Evolutionary conservation across 1,140 invertebrate species (phyloP), one percentile per base, ranked within the genome.

Genomic region (Stegodyphus mimosarum): DNA sequence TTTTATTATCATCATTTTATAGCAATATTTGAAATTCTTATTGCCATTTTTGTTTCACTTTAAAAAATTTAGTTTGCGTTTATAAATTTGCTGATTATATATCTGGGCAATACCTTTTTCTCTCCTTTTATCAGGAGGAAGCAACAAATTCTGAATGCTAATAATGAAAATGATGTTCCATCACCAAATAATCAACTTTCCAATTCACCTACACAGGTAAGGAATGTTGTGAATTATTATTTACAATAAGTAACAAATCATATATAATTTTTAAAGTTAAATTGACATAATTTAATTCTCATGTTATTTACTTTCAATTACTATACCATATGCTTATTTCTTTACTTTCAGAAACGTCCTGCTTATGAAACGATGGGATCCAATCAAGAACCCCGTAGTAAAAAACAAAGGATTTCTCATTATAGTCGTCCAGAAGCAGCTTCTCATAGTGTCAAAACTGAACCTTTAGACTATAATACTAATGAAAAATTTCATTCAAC

Each of bases 71-170:
- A 33, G 33, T 33, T 33, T 33, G 33, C 33, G 3, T 33, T 1
- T 33, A 33, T 33, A 33, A 33, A 3, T 33, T 33, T 33, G 33
- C 33, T 33, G 33, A 33, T 1, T 33, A 33, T 33, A 3, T 33
- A 33, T 33, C 3, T 33, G 33, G 3, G 33, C 33, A 33, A 33
- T 33, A 33, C 33, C 33, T 33, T 33, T 33, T 33, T 33, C 33
- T 33, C 33, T 33, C 33, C 33, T 33, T 60, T 60, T 89, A 91
- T 3, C 89, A 94, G 95, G 88, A 94, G 95, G 88, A 96, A 96
- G 91, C 95, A 95, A 87, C 95, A 96, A 91, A 96, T 96, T 90
- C 91, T 96, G 88, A 96, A 95, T 13, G 95, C 95, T 69, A 95
- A 95, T 9, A 18, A n/a, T 51, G 86, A 81, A 77, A 83, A 74